Evolutionary conservation across 92 coral and sea anemone genomes (phyloP).

Genomic region (Montipora capitata): DNA sequence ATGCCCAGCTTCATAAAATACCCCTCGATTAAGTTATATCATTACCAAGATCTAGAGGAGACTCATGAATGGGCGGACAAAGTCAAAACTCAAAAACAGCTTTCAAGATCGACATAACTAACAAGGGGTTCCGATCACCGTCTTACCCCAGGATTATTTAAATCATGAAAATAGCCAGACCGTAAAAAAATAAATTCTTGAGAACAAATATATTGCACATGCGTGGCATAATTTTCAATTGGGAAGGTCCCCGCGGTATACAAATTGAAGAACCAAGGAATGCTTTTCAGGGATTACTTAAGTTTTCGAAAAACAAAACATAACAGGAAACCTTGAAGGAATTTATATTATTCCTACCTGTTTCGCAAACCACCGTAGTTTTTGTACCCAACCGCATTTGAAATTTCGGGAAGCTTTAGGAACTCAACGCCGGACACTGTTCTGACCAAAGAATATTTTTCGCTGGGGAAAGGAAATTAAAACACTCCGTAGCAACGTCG

Average conservation of each 20-base stretch:
- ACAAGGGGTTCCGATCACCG: too few species aligned
- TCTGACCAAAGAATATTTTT: background rate
- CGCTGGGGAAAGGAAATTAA: background rate
- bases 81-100: too few species aligned
- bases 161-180: background rate
- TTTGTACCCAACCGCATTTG: background rate
- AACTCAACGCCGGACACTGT: background rate
- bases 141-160: too few species aligned
- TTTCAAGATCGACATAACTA: too few species aligned
- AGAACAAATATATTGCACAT: background rate
- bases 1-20: too few species aligned
- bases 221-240: background rate
- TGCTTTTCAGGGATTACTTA: background rate
- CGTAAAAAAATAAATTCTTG: background rate
- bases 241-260: background rate
- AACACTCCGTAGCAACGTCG: slow-evolving; percentile 1
- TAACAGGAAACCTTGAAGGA: too few species aligned
- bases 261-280: too few species aligned
- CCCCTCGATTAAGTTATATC: too few species aligned
- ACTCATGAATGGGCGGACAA: too few species aligned
- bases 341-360: too few species aligned
- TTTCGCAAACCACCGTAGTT: background rate
- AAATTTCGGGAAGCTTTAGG: background rate
- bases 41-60: too few species aligned
- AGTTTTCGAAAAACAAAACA: too few species aligned